Percentiles rank a stretch among this genome's conserved stretches.
These are phyloP conservation scores for Augiades crinisus DNA, from an alignment of 2,888 invertebrate species.

Conservation along the genomic window DNA sequence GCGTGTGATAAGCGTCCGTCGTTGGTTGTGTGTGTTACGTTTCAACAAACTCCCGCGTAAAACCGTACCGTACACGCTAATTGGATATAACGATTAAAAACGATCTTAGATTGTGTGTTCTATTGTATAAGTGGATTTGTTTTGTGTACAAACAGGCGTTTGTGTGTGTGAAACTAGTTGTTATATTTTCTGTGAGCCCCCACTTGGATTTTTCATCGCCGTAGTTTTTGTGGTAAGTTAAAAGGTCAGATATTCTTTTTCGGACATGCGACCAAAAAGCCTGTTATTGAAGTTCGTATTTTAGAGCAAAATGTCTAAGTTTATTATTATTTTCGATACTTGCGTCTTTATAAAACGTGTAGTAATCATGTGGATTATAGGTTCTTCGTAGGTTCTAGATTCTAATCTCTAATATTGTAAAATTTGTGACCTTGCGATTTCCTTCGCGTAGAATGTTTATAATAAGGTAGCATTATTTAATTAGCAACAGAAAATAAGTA, in stretches of 20 bases:
- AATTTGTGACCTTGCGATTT: no score
- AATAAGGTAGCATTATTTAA: no score
- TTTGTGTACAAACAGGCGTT: conserved; percentile 43
- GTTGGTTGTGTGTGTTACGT: conserved; percentile 43
- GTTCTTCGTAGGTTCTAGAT: no score
- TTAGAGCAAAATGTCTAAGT: no score
- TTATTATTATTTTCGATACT: no score
- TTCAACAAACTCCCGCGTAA: conserved; percentile 49
- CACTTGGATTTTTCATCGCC: conserved; percentile 59
- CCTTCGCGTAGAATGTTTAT: no score
- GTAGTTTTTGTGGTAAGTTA: conserved; percentile 66
- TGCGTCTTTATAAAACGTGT: no score
- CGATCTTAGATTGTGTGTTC: conserved; percentile 48
- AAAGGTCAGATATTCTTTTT: conserved; percentile 37
- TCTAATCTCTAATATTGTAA: no score
- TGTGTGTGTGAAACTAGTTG: conserved; percentile 59
- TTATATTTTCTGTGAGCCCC: conserved; percentile 45
- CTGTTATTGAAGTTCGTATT: no score
- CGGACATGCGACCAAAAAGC: no score
- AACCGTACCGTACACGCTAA: conserved; percentile 48
- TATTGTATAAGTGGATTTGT: conserved; percentile 46
- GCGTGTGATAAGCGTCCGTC: conserved; percentile 59
- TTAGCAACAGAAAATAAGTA: no score
- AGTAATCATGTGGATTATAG: no score
- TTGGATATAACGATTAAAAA: conserved; percentile 50